Evolutionary conservation across 2,797 vertebrate species (phyloP), one percentile per base, ranked within the genome.

Genomic region (Fratercula arctica): DNA sequence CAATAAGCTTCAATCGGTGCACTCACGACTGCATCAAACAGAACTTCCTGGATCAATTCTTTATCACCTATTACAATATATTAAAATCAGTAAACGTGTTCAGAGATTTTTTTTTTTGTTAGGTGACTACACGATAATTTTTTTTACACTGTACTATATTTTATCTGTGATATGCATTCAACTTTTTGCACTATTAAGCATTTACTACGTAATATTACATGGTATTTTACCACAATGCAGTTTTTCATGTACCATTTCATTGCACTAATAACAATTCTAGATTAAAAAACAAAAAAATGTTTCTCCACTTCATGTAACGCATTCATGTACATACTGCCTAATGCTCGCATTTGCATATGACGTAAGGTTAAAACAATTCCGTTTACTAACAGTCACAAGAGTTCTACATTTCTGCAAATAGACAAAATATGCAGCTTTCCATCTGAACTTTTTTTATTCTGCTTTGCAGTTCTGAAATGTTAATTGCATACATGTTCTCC

Each of bases 1-100:
- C 99, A 99, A 89, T 99, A 99, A 14, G 99, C 99, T 97, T 99
- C 99, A 39, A 99, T 96, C 10, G 99, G 99, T 37, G 99, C 99
- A 2, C 99, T 99, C 93, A 99, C 99, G n/a, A 99, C 99, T 0
- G 99, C 99, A 82, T 99, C 99, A 96, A 99, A 99, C 46, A 99
- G 97, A 78, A 99, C 99, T 96, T 99, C 99, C 94, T 99, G 99
- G 94, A 99, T 98, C 96, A 99, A 94, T 97, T 99, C 99, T 96
- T 99, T 99, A 95, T 99, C 99, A 98, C 99, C 99, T 99, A 60
- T 85, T 69, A 64, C 11, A 87, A 83, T 16, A 73, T 3, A 87
- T 72, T n/a, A 85, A 92, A 79, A 80, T 41, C 37, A 77, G 76
- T 59, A 75, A 89, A 66, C 20, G 5, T 10, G 2, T 37, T 4